These are phyloP conservation scores for Villa cingulata DNA, from an alignment of 2,888 invertebrate species.

Conservation along the genomic window DNA sequence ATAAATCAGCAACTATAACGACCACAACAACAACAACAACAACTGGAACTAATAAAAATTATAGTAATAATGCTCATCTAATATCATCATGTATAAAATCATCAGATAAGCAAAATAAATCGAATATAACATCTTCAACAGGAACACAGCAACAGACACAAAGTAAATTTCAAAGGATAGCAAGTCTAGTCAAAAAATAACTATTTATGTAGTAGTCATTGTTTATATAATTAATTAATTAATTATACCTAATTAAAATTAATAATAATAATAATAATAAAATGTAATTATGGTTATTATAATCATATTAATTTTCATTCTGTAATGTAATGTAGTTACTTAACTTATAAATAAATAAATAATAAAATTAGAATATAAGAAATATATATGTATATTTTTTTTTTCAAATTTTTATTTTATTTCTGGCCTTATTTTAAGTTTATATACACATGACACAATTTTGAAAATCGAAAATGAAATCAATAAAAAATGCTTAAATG, in stretches of 20 bases:
- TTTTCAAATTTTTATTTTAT: too few species aligned
- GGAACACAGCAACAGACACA: conserved; percentile 10
- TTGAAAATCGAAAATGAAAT: too few species aligned
- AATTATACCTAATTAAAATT: not conserved
- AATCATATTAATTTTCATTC: too few species aligned
- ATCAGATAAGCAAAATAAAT: not conserved
- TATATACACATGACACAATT: too few species aligned
- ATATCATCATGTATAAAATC: not conserved
- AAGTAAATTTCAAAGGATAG: conserved; percentile 16
- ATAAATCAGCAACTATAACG: not conserved
- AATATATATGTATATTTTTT: too few species aligned
- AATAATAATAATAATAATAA: not conserved
- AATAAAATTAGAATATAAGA: too few species aligned
- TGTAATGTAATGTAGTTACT: too few species aligned
- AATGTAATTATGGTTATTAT: not conserved
- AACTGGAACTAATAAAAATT: too few species aligned
- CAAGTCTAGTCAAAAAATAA: conserved; percentile 18
- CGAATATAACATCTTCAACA: not conserved
- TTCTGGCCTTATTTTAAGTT: too few species aligned
- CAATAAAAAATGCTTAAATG: too few species aligned
- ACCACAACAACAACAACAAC: conserved; percentile 1
- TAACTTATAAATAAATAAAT: too few species aligned
- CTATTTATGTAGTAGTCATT: not conserved
- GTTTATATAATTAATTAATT: not conserved
- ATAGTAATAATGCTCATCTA: conserved; percentile 2